Base-by-base conservation (phyloP, 2,888 invertebrate genomes). In the Patella caerulea region DNA sequence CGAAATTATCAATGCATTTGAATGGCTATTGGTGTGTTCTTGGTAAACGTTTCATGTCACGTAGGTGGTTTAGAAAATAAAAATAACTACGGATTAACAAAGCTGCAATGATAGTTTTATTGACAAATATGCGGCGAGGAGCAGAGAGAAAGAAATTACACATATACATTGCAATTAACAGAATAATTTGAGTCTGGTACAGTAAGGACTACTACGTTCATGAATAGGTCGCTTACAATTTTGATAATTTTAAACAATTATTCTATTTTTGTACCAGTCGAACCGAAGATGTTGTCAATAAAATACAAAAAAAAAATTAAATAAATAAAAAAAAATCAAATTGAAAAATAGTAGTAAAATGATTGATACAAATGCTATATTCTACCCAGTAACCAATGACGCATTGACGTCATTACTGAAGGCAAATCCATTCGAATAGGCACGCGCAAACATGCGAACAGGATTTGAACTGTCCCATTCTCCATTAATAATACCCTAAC, bases 101-200 rank as follows among this genome's bases (percentile, higher is more conserved):
- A 77, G 77, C 77, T 77, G 55, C 77, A 77, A 77, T 77, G 77
- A 77, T 73, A 73, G 71, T 77, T 77, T 77, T 73, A 73, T 76
- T 77, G 77, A 77, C 77, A 73, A 77, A 73, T 12, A 65, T 65
- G 65, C 65, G 65, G 65, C 65, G 19, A 65, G 65, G 65, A 65
- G 65, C 65, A 65, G 65, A 65, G 65, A 65, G 24, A 65, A 65
- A 65, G 65, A 65, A 65, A 65, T 24, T 65, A 65, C 65, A 65
- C 65, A 65, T 65, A 19, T 65, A 65, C 65, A 65, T 65, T 65
- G 65, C 65, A 65, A 65, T 65, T 24, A 24, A 65, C 65, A 65
- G 65, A 65, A 45, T 45, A 45, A 45, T 45, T 45, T 45, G 45
- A 45, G 45, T 45, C 9, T 45, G 45, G 45, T 45, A 45, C 45